Conservation (phyloP, 2,888 invertebrate species). For the Caenorhabditis sp. region DNA sequence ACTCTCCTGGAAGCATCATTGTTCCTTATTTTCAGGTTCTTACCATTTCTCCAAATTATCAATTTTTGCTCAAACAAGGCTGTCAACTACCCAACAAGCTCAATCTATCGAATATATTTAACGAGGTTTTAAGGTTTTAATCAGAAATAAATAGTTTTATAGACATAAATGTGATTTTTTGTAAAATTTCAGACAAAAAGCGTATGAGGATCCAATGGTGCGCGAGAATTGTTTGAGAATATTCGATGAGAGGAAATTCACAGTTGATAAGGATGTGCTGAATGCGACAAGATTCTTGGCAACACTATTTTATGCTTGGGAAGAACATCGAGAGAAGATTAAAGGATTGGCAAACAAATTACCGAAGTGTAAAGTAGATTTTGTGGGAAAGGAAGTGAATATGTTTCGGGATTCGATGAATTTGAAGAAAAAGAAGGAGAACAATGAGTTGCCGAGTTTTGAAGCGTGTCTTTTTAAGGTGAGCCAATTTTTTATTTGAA, state of each 20-base stretch:
- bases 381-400: background rate
- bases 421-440: background rate
- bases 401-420: background rate
- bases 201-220: background rate
- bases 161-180: no score
- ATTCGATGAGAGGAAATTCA: background rate
- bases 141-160: background rate
- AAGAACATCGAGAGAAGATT: background rate
- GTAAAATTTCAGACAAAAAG: background rate
- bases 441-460: background rate
- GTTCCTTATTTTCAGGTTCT: background rate
- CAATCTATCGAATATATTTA: background rate
- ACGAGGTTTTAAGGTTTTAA: slow-evolving; percentile 37
- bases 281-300: background rate
- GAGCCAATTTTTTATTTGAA: background rate
- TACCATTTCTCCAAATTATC: background rate
- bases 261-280: background rate
- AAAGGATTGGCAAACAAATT: background rate
- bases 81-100: background rate
- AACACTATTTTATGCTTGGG: background rate
- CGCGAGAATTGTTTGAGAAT: background rate
- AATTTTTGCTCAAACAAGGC: background rate
- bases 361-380: background rate
- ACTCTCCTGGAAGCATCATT: no score
- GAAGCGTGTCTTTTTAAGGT: background rate